Evolutionary conservation across 2,888 invertebrate species (phyloP).

Genomic region (Cloeon dipterum): DNA sequence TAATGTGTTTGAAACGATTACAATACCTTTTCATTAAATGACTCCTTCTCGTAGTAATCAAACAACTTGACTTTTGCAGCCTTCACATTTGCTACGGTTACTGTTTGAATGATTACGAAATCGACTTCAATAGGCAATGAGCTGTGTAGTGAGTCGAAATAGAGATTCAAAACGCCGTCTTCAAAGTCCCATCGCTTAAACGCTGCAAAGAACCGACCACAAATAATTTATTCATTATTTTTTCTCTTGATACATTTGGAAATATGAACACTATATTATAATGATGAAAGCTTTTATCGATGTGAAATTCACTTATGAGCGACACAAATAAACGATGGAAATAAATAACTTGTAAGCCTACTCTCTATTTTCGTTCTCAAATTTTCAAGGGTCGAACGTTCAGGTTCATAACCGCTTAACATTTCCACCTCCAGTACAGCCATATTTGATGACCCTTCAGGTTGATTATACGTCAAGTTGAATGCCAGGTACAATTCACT

Average conservation of each 20-base stretch:
- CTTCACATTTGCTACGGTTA: conserved; percentile 21
- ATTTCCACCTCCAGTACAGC: conserved; percentile 30
- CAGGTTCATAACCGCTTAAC: conserved; percentile 37
- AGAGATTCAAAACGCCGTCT: conserved; percentile 23
- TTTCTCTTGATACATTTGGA: no score
- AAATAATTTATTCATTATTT: no score
- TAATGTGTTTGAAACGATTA: no score
- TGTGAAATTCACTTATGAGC: no score
- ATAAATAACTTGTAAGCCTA: no score
- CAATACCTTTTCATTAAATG: no score
- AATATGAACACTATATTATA: no score
- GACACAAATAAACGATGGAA: no score
- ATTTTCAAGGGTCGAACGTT: no score
- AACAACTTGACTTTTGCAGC: conserved; percentile 30
- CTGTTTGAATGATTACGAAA: conserved; percentile 22
- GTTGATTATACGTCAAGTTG: conserved; percentile 16
- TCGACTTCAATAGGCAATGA: no score
- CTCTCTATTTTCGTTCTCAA: no score
- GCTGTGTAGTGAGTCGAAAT: conserved; percentile 26
- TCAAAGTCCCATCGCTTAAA: conserved; percentile 28
- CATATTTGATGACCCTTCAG: conserved; percentile 28
- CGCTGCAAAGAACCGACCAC: conserved; percentile 18
- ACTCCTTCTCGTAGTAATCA: conserved; percentile 38
- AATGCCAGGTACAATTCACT: conserved; percentile 10
- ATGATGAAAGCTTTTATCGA: no score